phyloP scores from a whole-genome alignment of 2,113 vertebrate genomes.

The Petaurus breviceps region DNA sequence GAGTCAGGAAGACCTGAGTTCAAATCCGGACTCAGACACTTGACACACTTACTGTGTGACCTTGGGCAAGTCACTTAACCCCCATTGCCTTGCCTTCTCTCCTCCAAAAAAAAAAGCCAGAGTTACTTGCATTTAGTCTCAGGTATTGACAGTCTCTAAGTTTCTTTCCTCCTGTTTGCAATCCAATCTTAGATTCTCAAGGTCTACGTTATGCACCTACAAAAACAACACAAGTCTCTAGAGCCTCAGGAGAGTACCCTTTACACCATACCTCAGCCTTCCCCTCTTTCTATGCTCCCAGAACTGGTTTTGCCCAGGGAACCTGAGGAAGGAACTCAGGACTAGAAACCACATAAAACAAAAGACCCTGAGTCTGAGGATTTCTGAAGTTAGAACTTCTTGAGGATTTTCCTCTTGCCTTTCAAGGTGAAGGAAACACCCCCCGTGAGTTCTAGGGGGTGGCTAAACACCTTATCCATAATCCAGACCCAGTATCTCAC shows the following conservation, averaged over 20 bases:
- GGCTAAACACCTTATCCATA: neutral
- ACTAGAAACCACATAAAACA: neutral
- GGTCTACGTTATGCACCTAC: neutral
- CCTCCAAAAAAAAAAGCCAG: neutral
- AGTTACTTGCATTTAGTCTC: neutral
- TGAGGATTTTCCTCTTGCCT: neutral
- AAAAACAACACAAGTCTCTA: neutral
- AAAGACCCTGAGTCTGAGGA: conserved; percentile 1
- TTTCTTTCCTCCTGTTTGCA: neutral
- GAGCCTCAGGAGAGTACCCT: neutral
- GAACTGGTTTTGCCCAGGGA: neutral
- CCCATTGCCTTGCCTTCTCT: too few relatives aligned
- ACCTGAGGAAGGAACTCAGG: neutral
- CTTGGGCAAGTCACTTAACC: too few relatives aligned
- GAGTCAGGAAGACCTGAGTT: too few relatives aligned
- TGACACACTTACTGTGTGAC: too few relatives aligned
- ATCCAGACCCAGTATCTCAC: neutral
- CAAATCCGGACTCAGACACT: too few relatives aligned
- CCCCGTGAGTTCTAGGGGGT: neutral
- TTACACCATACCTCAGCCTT: neutral
- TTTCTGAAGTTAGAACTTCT: neutral
- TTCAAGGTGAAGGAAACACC: conserved; percentile 3
- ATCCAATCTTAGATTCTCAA: neutral
- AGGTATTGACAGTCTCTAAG: neutral
- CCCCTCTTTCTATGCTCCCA: neutral